These are phyloP conservation scores for Creontiades dilutus DNA, from an alignment of 2,888 invertebrate species.

Conservation along the genomic window DNA sequence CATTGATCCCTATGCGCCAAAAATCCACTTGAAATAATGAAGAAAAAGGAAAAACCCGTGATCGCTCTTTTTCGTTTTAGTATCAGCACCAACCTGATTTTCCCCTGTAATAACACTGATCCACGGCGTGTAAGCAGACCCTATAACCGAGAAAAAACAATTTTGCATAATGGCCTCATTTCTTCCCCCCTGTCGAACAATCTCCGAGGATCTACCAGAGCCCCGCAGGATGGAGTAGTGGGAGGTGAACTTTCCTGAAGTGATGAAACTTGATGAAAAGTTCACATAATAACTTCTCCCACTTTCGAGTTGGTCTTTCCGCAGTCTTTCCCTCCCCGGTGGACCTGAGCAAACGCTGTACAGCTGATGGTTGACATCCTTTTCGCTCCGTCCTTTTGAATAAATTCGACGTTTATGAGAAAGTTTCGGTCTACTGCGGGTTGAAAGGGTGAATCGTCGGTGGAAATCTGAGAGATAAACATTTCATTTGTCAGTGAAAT, in stretches of 20 bases:
- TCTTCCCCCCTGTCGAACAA: constrained; percentile 32
- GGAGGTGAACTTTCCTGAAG: neutral
- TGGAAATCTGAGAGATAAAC: neutral
- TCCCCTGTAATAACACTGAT: constrained; percentile 8
- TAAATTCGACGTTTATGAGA: neutral
- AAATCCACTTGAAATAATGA: neutral
- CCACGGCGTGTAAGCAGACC: constrained; percentile 17
- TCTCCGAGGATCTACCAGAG: neutral
- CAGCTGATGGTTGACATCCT: neutral
- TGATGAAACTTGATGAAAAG: constrained; percentile 13
- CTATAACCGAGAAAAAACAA: constrained; percentile 14
- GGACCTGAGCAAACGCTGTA: neutral
- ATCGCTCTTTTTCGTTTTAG: neutral
- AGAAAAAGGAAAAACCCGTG: neutral
- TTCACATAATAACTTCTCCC: constrained; percentile 28
- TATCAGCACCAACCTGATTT: constrained; percentile 4
- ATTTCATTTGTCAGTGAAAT: neutral
- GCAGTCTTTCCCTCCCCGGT: neutral
- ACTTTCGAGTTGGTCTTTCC: neutral
- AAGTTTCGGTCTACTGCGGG: neutral
- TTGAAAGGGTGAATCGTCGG: neutral
- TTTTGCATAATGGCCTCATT: constrained; percentile 38
- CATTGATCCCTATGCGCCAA: too few relatives aligned
- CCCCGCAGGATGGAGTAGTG: neutral
- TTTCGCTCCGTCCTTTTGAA: neutral